Evolutionary conservation across 2,797 vertebrate species (phyloP), one percentile per base, ranked within the genome.

Genomic region (Aulostomus chinensis): DNA sequence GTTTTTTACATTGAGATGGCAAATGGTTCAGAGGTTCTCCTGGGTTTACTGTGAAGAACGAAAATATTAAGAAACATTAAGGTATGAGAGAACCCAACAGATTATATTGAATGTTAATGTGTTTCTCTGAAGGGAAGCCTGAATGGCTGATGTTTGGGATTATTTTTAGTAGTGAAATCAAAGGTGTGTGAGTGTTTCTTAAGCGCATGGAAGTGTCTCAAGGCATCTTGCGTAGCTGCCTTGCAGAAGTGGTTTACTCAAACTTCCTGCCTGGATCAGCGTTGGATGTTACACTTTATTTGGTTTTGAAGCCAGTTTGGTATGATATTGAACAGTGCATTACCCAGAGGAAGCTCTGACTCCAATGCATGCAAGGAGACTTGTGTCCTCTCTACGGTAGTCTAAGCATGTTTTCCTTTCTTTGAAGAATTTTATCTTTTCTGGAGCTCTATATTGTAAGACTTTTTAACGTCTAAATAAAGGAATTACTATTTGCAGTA

Each of bases 391-490:
- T 89, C 84, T 77, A 75, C 58, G 91, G 87, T 91, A 92, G 88
- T 91, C 86, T 90, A 90, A 89, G 90, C 91, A 92, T 92, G 90
- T 83, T 88, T 84, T 85, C 76, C 67, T 90, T 90, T 86, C 85
- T 92, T 90, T 91, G 83, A 89, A 91, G 82, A 90, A 89, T 92
- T 93, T 92, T 91, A 91, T 92, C 90, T 93, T 93, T 93, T 93
- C 91, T 91, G 92, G 90, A 93, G 91, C 87, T 93, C 91, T 93
- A 93, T 93, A 92, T 92, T 93, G 90, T 93, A 92, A 91, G 88
- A 93, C 92, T 92, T 93, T 93, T 92, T 92, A 92, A 92, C 88
- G 86, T 91, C 91, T 88, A 89, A 93, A 93, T 93, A 92, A 93
- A 92, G 78, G 81, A 91, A 88, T 86, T 91, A 92, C 90, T 93